Base-by-base conservation (phyloP, 1,140 invertebrate species). In the Drosophila seguyi region DNA sequence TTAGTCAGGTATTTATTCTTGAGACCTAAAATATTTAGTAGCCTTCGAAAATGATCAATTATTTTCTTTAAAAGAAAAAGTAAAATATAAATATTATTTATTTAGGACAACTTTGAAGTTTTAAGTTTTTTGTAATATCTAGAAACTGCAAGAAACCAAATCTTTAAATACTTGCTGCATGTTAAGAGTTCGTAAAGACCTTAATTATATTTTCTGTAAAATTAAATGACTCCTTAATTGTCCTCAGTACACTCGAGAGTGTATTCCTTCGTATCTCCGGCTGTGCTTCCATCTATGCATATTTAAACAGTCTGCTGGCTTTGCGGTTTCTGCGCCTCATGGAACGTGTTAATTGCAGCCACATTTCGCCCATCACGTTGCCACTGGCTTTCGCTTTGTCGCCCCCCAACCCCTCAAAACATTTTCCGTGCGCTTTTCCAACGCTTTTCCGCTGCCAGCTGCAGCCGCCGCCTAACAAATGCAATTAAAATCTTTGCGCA, bases 401-500 rank as follows among this genome's bases (percentile, higher is more conserved):
- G 4, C 34, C n/a, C 34, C 3, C 18, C 14, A 6, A 8, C 16
- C 25, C 16, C 36, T 4, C 16, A 18, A 18, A 18, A 7, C 38
- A 39, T 39, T 65, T 44, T 47, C 39, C 59, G 34, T 38, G 31
- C 47, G n/a, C 41, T 39, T 44, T 41, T 22, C 18, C 20, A 27
- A 20, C 29, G 20, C 58, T 22, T 58, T n/a, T 31, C 31, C 48
- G 25, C 16, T 11, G 83, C 61, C 69, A 79, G 56, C 44, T 73
- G 79, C 66, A 73, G 71, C 62, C 52, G 71, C 62, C 52, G 71
- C 52, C 72, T 72, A 62, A 52, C 60, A 81, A 90, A 88, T 84
- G 85, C 80, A 88, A 88, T 88, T 88, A 88, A 88, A 88, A 84
- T 90, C 85, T 67, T 60, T 53, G 63, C 59, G 31, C 62, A 65